Evolutionary conservation across 2,888 invertebrate species (phyloP).

Genomic region (Ophraella communa): DNA sequence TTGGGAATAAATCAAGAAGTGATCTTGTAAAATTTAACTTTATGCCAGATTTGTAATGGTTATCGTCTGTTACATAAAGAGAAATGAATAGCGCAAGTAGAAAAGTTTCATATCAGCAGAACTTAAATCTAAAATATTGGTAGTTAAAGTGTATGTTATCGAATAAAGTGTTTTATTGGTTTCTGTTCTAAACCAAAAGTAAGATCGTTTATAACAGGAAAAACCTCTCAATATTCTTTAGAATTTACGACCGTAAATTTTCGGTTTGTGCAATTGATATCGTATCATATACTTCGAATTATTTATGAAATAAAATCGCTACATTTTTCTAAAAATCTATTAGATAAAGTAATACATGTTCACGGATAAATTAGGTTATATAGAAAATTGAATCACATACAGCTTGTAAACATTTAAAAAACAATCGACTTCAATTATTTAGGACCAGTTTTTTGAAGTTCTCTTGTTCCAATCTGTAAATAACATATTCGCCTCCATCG

Average conservation of each 20-base stretch:
- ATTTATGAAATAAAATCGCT: too few species aligned
- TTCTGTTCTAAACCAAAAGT: constrained; percentile 47
- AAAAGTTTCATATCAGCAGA: constrained; percentile 54
- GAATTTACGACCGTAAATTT: neutral
- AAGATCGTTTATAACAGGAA: constrained; percentile 41
- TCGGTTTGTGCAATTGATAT: neutral
- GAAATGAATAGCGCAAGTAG: constrained; percentile 44
- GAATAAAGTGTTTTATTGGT: constrained; percentile 52
- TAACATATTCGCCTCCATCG: constrained; percentile 70
- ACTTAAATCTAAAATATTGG: constrained; percentile 54
- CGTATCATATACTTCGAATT: too few species aligned
- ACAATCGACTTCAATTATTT: neutral
- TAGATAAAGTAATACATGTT: neutral
- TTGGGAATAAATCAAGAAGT: constrained; percentile 34
- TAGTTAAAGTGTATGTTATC: constrained; percentile 52
- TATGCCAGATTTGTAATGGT: constrained; percentile 39
- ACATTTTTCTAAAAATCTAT: neutral
- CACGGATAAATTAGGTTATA: neutral
- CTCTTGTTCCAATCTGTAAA: constrained; percentile 64
- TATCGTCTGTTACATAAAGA: constrained; percentile 42
- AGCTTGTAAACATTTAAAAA: neutral
- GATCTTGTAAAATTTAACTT: constrained; percentile 35
- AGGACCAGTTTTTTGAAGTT: constrained; percentile 51
- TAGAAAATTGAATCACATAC: neutral
- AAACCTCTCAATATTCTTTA: neutral